Percentiles rank a stretch among this genome's conserved stretches.
Evolutionary conservation across 2,888 invertebrate genomes (phyloP).

Genomic region (Noctuana brunneofusca): DNA sequence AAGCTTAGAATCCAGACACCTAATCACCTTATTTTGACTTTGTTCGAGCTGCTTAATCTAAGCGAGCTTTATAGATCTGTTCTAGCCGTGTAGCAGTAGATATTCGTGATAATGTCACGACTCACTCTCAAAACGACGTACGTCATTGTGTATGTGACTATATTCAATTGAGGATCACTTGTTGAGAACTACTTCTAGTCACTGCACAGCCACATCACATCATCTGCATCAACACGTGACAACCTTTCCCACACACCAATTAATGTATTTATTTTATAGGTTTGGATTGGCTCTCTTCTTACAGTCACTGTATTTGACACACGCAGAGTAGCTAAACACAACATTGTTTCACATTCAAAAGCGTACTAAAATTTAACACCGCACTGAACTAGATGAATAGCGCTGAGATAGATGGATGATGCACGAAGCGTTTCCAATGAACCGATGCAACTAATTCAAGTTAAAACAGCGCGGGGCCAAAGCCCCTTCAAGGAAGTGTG

Average conservation of each 20-base stretch:
- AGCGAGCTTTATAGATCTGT: conserved; percentile 6
- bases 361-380: conserved; percentile 13
- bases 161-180: conserved; percentile 48
- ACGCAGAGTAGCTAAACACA: neutral
- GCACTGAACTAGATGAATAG: conserved; percentile 39
- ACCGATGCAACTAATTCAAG: conserved; percentile 75
- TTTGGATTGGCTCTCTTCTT: neutral
- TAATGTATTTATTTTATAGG: neutral
- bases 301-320: neutral
- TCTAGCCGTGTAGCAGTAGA: conserved; percentile 36
- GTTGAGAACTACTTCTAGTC: conserved; percentile 44
- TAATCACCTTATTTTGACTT: conserved; percentile 19
- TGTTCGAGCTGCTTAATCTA: neutral
- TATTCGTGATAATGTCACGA: conserved; percentile 46
- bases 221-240: conserved; percentile 23
- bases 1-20: conserved; percentile 9
- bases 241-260: conserved; percentile 2
- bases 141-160: conserved; percentile 56
- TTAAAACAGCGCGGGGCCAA: conserved; percentile 60
- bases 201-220: conserved; percentile 33
- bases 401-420: conserved; percentile 49
- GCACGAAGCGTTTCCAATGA: conserved; percentile 66
- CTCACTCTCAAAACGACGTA: conserved; percentile 63
- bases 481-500: conserved; percentile 75
- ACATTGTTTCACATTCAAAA: conserved; percentile 2